Percentiles rank a stretch among this genome's conserved stretches.
Conservation (phyloP, 2,797 vertebrate species). For the Tamandua tetradactyla region DNA sequence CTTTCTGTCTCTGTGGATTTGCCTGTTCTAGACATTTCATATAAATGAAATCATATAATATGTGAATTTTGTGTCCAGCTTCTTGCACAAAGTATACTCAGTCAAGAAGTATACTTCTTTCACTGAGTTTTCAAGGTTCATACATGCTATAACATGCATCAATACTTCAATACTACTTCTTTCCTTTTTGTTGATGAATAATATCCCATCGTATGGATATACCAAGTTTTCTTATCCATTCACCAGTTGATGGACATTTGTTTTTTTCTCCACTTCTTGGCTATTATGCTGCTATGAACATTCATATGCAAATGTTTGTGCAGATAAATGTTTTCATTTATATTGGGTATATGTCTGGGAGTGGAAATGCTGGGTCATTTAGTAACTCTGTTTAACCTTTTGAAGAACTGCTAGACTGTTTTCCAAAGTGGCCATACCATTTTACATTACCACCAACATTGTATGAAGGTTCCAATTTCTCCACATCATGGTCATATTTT, state of each 20-base stretch:
- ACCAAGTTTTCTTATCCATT: neutral
- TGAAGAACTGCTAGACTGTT: slow-evolving; percentile 19
- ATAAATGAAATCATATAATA: neutral
- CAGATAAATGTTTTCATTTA: neutral
- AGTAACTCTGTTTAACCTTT: neutral
- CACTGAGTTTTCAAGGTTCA: slow-evolving; percentile 37
- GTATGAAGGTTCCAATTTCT: neutral
- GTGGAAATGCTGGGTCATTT: neutral
- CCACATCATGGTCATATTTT: neutral
- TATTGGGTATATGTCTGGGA: neutral
- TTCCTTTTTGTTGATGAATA: slow-evolving; percentile 30
- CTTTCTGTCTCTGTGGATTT: slow-evolving; percentile 3
- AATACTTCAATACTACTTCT: no score
- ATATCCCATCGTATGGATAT: neutral
- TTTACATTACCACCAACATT: neutral
- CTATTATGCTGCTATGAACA: neutral
- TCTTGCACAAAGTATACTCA: slow-evolving; percentile 27
- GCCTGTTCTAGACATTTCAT: slow-evolving; percentile 7
- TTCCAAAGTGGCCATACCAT: neutral
- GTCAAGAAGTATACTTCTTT: no score
- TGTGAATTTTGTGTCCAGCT: neutral
- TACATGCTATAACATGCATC: neutral
- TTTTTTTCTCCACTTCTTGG: neutral
- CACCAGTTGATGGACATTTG: neutral
- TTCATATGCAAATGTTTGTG: neutral